Percentiles rank a stretch among this genome's conserved stretches.
These are phyloP conservation scores for Fratercula arctica DNA, from an alignment of 2,797 vertebrate species.

Conservation along the genomic window DNA sequence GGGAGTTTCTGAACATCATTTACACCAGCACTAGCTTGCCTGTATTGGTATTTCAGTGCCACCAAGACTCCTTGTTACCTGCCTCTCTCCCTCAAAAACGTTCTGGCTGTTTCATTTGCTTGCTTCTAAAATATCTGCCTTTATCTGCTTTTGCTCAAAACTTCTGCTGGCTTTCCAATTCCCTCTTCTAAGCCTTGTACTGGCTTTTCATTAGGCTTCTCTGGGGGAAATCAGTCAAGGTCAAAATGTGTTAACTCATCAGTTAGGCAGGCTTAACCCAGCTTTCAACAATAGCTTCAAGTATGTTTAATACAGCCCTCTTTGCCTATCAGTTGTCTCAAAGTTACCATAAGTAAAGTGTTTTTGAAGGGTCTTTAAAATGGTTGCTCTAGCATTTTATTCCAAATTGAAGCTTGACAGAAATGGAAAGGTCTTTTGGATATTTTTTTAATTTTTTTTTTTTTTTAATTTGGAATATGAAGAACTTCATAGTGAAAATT, in stretches of 20 bases:
- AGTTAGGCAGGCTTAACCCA: conserved; percentile 47
- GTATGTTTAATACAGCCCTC: conserved; percentile 54
- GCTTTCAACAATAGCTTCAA: background rate
- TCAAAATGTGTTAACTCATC: background rate
- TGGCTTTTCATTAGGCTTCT: conserved; percentile 25
- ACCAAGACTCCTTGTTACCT: background rate
- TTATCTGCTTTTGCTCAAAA: conserved; percentile 55
- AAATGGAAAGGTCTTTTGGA: conserved; percentile 19
- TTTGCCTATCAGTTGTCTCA: conserved; percentile 14
- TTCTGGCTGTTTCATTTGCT: conserved; percentile 65
- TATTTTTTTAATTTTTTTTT: background rate
- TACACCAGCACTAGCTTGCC: background rate
- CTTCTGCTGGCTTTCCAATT: conserved; percentile 48
- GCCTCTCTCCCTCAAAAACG: background rate
- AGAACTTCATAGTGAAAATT: background rate
- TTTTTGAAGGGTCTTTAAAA: background rate
- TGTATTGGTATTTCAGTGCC: conserved; percentile 9
- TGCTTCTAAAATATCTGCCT: conserved; percentile 55
- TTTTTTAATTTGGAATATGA: background rate
- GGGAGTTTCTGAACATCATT: background rate
- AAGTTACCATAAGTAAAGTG: background rate
- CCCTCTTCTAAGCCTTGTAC: conserved; percentile 26
- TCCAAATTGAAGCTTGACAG: background rate
- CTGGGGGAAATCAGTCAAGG: background rate
- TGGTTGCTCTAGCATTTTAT: background rate